phyloP scores from a whole-genome alignment of 2,888 invertebrate species.

The Uropetala carovei region DNA sequence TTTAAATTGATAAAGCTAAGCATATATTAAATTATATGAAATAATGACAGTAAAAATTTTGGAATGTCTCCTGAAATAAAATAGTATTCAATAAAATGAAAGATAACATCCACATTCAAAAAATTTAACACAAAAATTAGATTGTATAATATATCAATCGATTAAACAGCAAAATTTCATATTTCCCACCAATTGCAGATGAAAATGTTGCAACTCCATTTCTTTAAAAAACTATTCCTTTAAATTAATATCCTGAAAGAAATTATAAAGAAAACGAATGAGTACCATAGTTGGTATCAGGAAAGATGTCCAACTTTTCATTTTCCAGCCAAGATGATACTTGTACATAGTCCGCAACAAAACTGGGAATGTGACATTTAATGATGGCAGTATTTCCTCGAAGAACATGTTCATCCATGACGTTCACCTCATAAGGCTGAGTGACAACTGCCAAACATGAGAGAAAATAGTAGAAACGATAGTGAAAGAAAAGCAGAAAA shows the following conservation, averaged over 20 bases:
- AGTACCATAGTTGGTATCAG: constrained; percentile 74
- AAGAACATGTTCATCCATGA: constrained; percentile 94
- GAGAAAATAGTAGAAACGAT: constrained; percentile 52
- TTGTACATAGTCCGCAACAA: constrained; percentile 92
- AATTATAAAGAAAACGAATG: constrained; percentile 18
- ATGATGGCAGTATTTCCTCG: constrained; percentile 93
- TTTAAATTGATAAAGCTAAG: no score
- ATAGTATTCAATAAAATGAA: background rate
- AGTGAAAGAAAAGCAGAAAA: background rate
- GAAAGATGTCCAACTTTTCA: constrained; percentile 81
- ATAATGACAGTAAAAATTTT: no score
- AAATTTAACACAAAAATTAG: background rate
- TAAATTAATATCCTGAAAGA: constrained; percentile 24
- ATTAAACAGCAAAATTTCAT: background rate
- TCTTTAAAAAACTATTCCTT: background rate
- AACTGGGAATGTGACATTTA: constrained; percentile 95
- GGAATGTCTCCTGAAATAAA: background rate
- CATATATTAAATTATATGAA: no score
- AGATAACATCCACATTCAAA: background rate
- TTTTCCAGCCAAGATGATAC: constrained; percentile 92
- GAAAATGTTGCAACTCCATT: background rate
- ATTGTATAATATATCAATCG: background rate
- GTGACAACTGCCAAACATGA: constrained; percentile 86
- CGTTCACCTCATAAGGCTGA: constrained; percentile 92
- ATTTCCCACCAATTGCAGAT: background rate